Percentiles rank a stretch among this genome's conserved stretches.
phyloP scores from a whole-genome alignment of 2,797 vertebrate species.

The Nannoperca australis region DNA sequence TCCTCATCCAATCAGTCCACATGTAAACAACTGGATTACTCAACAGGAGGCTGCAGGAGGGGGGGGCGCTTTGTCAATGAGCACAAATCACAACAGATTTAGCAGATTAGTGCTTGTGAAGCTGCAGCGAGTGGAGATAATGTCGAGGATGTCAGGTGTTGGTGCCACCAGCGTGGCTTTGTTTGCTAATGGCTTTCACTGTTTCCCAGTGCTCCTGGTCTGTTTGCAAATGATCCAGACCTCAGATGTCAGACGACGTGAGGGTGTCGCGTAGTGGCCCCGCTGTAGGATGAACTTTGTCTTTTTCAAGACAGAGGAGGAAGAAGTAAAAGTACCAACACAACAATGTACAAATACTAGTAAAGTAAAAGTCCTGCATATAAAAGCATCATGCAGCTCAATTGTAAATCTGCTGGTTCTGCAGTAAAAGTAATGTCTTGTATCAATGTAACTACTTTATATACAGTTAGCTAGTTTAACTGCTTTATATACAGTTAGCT shows the following conservation, averaged over 20 bases:
- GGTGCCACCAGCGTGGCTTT: slow-evolving; percentile 43
- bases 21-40: slow-evolving; percentile 5
- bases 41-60: background rate
- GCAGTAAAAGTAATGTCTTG: no score
- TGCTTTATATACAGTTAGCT: no score
- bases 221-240: slow-evolving; percentile 62
- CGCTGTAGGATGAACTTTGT: background rate
- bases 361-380: background rate
- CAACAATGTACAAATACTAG: background rate
- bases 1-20: background rate
- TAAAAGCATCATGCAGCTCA: background rate
- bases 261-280: background rate
- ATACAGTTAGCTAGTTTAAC: no score
- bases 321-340: background rate
- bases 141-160: slow-evolving; percentile 43
- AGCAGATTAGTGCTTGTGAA: slow-evolving; percentile 62
- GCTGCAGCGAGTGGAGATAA: slow-evolving; percentile 6
- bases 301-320: background rate
- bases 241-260: slow-evolving; percentile 6
- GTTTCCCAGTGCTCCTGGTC: slow-evolving; percentile 31
- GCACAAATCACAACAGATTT: slow-evolving; percentile 54
- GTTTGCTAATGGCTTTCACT: slow-evolving; percentile 71
- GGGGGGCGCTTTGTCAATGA: slow-evolving; percentile 12
- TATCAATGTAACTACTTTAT: no score
- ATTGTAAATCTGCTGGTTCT: no score